Evolutionary conservation across 2,797 vertebrate genomes (phyloP).

Genomic region (Percopsis omiscomaycus): DNA sequence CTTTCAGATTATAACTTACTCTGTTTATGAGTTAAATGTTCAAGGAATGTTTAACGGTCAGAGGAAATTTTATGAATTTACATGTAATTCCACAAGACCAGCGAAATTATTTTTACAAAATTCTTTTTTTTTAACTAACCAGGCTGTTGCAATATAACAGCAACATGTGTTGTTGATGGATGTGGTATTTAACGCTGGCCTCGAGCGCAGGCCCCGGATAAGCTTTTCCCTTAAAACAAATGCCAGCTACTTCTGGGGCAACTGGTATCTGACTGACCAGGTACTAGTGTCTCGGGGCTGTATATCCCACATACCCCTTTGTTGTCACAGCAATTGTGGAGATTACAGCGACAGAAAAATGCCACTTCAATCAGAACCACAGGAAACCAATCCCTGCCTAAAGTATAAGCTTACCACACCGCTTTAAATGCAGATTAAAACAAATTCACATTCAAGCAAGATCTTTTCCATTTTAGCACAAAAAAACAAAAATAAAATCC

Average conservation of each 20-base stretch:
- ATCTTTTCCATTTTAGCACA: conserved; percentile 3
- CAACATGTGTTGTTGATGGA: conserved; percentile 67
- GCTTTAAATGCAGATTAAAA: conserved; percentile 43
- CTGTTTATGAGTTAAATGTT: conserved; percentile 31
- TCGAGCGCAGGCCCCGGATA: conserved; percentile 41
- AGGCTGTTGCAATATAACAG: conserved; percentile 75
- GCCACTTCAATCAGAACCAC: conserved; percentile 13
- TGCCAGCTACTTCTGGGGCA: conserved; percentile 40
- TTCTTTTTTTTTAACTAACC: conserved; percentile 43
- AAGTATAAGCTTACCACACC: neutral
- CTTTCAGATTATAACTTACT: conserved; percentile 2
- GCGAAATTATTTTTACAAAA: conserved; percentile 17
- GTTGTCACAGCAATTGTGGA: conserved; percentile 20
- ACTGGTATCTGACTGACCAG: conserved; percentile 32
- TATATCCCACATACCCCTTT: conserved; percentile 8
- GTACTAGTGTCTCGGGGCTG: conserved; percentile 16
- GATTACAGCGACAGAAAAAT: conserved; percentile 35
- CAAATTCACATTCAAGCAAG: conserved; percentile 18
- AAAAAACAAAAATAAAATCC: conserved; percentile 25
- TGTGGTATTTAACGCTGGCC: conserved; percentile 44
- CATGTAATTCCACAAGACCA: conserved; percentile 53
- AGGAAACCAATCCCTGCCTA: conserved; percentile 30
- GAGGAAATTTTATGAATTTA: conserved; percentile 47
- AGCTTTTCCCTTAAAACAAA: conserved; percentile 12
- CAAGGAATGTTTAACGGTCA: neutral